phyloP scores from a whole-genome alignment of 92 coral and sea anemone species.

The Epizoanthus rinbou region DNA sequence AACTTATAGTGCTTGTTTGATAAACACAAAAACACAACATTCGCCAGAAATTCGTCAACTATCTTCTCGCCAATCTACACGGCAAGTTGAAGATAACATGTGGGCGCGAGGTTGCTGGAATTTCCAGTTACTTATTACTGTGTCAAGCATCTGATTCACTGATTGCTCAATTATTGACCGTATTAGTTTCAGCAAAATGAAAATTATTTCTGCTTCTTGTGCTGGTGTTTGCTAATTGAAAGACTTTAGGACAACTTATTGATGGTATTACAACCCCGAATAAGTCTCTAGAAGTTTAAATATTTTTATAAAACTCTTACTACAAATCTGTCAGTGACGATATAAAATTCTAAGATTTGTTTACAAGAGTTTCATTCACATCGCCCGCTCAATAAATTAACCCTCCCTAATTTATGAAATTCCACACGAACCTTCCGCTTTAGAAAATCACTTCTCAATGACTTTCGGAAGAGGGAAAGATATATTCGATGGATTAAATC shows the following conservation, averaged over 20 bases:
- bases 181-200: conserved; percentile 19
- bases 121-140: not conserved
- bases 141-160: not conserved
- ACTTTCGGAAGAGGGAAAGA: conserved; percentile 29
- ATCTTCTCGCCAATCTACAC: not conserved
- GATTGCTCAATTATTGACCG: not conserved
- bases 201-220: not conserved
- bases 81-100: conserved; percentile 5
- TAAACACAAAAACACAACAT: conserved; percentile 21
- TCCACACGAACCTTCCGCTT: conserved; percentile 60
- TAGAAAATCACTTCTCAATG: not conserved
- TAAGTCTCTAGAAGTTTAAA: not conserved
- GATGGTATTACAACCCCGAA: not conserved
- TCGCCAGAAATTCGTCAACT: not conserved
- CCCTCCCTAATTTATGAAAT: conserved; percentile 70
- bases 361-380: conserved; percentile 3
- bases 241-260: not conserved
- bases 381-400: conserved; percentile 30
- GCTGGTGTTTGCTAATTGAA: not conserved
- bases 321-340: conserved; percentile 37
- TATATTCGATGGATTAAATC: conserved; percentile 22
- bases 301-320: not conserved
- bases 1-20: not conserved
- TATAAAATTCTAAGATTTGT: not conserved
- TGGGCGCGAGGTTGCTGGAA: conserved; percentile 19